These are phyloP conservation scores for Lutjanus argentimaculatus DNA, from an alignment of 2,797 vertebrate genomes.

Conservation along the genomic window DNA sequence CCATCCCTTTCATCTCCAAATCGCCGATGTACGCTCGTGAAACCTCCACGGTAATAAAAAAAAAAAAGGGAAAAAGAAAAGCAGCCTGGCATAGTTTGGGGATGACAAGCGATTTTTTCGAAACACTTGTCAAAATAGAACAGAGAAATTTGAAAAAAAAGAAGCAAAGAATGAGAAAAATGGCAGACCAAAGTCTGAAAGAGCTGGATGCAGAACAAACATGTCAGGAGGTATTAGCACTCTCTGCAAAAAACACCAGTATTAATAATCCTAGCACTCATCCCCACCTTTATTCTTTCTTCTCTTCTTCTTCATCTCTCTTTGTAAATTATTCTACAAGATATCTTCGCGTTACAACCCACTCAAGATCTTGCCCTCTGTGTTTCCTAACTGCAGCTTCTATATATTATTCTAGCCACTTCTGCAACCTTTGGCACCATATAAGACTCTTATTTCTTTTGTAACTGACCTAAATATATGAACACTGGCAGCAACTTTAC, in stretches of 20 bases:
- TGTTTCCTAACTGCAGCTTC: slow-evolving; percentile 50
- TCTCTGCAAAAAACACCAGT: slow-evolving; percentile 45
- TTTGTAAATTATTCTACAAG: slow-evolving; percentile 64
- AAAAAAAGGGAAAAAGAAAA: slow-evolving; percentile 40
- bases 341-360: slow-evolving; percentile 59
- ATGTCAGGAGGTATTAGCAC: slow-evolving; percentile 66
- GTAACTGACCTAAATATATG: slow-evolving; percentile 61
- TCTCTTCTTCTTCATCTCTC: slow-evolving; percentile 31
- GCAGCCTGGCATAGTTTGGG: slow-evolving; percentile 67
- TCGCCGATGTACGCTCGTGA: slow-evolving; percentile 76
- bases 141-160: slow-evolving; percentile 53
- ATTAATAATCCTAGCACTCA: slow-evolving; percentile 56
- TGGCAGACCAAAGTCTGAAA: slow-evolving; percentile 66
- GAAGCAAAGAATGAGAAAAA: slow-evolving; percentile 60
- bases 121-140: slow-evolving; percentile 73
- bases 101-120: slow-evolving; percentile 79
- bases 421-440: slow-evolving; percentile 58
- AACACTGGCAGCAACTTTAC: slow-evolving; percentile 54
- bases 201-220: slow-evolving; percentile 70
- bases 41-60: slow-evolving; percentile 73
- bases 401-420: slow-evolving; percentile 41
- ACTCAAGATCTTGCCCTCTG: slow-evolving; percentile 62
- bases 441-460: slow-evolving; percentile 43
- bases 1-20: slow-evolving; percentile 88
- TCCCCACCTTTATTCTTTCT: slow-evolving; percentile 50